These are phyloP conservation scores for Pachymerium ferrugineum DNA, from an alignment of 2,888 invertebrate genomes.

Conservation along the genomic window DNA sequence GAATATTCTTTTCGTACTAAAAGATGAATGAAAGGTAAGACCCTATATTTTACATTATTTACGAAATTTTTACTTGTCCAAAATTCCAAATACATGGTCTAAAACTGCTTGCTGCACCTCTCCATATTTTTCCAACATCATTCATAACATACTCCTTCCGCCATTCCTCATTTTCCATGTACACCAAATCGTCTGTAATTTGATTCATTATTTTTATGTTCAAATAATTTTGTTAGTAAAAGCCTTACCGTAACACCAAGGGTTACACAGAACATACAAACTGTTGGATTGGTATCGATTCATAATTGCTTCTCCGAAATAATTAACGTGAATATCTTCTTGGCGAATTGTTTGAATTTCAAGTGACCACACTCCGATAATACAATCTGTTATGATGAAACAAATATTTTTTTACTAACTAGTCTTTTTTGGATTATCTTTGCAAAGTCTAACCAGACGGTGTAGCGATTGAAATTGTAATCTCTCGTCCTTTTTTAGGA, in stretches of 20 bases:
- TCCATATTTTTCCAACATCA: slow-evolving; percentile 84
- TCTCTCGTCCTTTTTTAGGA: not conserved
- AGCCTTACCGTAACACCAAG: slow-evolving; percentile 72
- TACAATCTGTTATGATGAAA: slow-evolving; percentile 23
- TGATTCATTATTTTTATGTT: not conserved
- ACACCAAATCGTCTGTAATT: slow-evolving; percentile 62
- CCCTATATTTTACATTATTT: not conserved
- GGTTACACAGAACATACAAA: slow-evolving; percentile 77
- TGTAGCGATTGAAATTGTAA: not conserved
- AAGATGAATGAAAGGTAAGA: not conserved
- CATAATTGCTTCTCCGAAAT: not conserved
- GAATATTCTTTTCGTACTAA: slow-evolving; percentile 67
- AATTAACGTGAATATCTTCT: slow-evolving; percentile 27
- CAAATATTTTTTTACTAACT: not conserved
- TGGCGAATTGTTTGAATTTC: slow-evolving; percentile 30
- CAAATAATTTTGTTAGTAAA: not conserved
- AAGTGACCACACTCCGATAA: slow-evolving; percentile 28
- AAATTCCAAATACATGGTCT: slow-evolving; percentile 86
- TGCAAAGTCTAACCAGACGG: not conserved
- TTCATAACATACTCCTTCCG: slow-evolving; percentile 77
- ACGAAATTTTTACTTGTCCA: slow-evolving; percentile 57
- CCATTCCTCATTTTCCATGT: slow-evolving; percentile 67
- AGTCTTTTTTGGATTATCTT: not conserved
- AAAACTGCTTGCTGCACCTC: slow-evolving; percentile 78
- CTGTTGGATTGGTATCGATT: slow-evolving; percentile 15